Conservation (phyloP, 92 coral and sea anemone genomes). For the Desmophyllum pertusum region DNA sequence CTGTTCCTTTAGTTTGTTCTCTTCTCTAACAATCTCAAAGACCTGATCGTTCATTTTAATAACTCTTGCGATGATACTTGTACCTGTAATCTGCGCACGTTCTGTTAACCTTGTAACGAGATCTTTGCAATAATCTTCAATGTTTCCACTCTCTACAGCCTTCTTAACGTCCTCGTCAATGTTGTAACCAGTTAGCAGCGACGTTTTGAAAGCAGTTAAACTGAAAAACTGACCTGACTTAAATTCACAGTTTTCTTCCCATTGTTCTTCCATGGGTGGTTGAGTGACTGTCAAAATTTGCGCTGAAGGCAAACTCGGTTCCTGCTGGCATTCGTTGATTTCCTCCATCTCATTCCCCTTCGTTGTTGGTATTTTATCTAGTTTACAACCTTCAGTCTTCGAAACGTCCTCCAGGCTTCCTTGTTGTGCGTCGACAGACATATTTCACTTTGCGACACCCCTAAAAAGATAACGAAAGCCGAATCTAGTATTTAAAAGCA, state of each 20-base stretch:
- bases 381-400: background rate
- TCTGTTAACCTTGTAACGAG: conserved; percentile 8
- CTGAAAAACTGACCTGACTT: background rate
- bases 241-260: background rate
- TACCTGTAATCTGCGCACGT: background rate
- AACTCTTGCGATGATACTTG: background rate
- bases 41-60: background rate
- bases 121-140: conserved; percentile 24
- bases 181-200: background rate
- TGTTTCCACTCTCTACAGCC: conserved; percentile 22
- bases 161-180: conserved; percentile 9
- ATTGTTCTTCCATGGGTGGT: background rate
- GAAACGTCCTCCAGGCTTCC: background rate
- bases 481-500: background rate
- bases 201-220: background rate
- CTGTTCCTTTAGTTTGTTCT: background rate
- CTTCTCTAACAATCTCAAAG: conserved; percentile 16
- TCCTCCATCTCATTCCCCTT: background rate
- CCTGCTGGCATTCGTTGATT: background rate
- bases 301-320: background rate
- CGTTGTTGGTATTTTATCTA: background rate
- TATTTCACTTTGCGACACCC: background rate
- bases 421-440: background rate
- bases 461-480: too few species aligned
- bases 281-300: background rate